These are phyloP conservation scores for Peromyscus attwateri DNA, from an alignment of 2,797 vertebrate species.

Conservation along the genomic window DNA sequence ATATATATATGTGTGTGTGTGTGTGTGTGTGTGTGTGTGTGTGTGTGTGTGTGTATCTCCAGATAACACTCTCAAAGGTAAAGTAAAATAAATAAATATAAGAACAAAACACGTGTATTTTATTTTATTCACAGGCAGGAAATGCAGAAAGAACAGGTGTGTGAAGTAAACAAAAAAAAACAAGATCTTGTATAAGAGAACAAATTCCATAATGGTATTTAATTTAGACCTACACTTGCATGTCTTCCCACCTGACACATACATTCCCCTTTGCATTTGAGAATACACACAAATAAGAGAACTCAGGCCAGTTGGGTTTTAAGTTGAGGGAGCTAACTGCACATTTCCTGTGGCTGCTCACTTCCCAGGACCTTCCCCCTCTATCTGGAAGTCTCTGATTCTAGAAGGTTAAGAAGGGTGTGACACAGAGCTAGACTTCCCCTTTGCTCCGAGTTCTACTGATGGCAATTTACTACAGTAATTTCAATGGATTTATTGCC, in stretches of 20 bases:
- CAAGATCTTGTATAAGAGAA: neutral
- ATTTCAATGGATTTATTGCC: constrained; percentile 3
- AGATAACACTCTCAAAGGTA: neutral
- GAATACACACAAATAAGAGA: neutral
- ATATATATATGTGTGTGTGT: too few relatives aligned
- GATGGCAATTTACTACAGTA: neutral
- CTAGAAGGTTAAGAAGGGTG: neutral
- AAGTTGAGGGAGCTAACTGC: neutral
- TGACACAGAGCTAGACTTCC: neutral
- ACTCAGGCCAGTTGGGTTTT: neutral
- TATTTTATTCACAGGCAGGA: neutral
- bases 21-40: too few relatives aligned
- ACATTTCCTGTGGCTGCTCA: neutral
- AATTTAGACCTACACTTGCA: neutral
- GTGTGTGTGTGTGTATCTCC: too few relatives aligned
- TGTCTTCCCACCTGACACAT: accelerated
- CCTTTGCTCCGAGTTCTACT: neutral
- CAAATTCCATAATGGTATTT: neutral
- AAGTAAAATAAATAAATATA: neutral
- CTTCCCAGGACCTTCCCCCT: neutral
- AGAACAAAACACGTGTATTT: neutral
- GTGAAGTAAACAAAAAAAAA: neutral
- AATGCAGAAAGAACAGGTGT: neutral
- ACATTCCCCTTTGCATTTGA: neutral
- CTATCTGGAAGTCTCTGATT: neutral